Evolutionary conservation across 2,113 vertebrate genomes (phyloP), one percentile per base, ranked within the genome.

Genomic region (Daphoenositta chrysoptera): DNA sequence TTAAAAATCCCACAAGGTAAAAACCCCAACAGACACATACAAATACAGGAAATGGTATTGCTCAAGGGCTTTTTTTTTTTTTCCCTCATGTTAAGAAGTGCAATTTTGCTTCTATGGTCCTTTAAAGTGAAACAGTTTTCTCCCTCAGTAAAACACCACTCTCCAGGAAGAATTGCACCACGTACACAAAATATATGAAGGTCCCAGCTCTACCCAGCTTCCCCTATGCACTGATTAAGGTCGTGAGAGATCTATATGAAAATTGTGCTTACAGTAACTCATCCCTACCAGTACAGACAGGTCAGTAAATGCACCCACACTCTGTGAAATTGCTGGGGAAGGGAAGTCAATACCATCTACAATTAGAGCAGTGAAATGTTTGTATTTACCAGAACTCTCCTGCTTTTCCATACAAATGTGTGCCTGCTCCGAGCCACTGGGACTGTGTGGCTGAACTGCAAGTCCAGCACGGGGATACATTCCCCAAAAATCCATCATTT

Each of bases 241-340:
- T 93, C 3, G 0, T 15, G 35, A 78, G 78, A 83, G 80, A 90
- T 87, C 81, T 58, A 39, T 64, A 78, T 31, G 64, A 72, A 92
- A 91, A 79, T 28, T 65, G 90, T 23, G 26, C 53, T 88, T 65
- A 65, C 37, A 71, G 58, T 44, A 81, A 92, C 72, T 83, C 76
- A 87, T 45, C 91, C 65, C 71, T 26, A 50, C 48, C 85, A 86
- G 70, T 6, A 77, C 11, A 95, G 84, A 71, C 84, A 96, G 75
- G 92, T 84, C 92, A 97, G 94, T 87, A 95, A 97, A 86, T n/a
- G 93, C 35, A 63, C 53, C 81, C 83, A 60, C 82, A 30, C 45
- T 83, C 87, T 86, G 70, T 45, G 83, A 92, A 82, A 95, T 50
- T 61, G n/a, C 48, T 93, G 77, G 69, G 87, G 90, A 95, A 88